A percentile compares a stretch with the other conserved stretches of the same genome.
Evolutionary conservation across 2,113 vertebrate genomes (phyloP).

Genomic region (Porphyrio hochstetteri): DNA sequence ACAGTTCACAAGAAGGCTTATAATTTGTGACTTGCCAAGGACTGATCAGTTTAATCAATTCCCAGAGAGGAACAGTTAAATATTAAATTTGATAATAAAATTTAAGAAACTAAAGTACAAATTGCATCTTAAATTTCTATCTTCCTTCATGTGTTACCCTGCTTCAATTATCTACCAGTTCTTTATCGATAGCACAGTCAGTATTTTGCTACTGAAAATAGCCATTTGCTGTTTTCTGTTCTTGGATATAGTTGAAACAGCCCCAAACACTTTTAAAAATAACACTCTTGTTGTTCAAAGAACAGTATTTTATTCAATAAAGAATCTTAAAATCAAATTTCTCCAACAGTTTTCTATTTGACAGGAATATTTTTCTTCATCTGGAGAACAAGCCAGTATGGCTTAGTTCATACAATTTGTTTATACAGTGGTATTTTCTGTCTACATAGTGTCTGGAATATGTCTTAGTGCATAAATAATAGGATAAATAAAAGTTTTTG

Average conservation of each 20-base stretch:
- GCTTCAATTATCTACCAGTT: neutral
- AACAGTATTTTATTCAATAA: neutral
- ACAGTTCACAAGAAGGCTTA: neutral
- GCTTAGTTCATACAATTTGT: constrained; percentile 8
- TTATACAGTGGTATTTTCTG: constrained; percentile 26
- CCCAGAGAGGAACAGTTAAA: neutral
- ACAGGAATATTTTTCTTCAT: constrained; percentile 20
- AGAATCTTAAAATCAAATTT: neutral
- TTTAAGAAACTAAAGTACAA: neutral
- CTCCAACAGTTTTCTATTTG: neutral
- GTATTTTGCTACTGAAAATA: neutral
- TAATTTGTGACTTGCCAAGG: neutral
- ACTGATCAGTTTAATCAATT: neutral
- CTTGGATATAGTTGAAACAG: neutral
- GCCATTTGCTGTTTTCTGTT: neutral
- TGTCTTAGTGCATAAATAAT: constrained; percentile 49
- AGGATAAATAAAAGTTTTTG: constrained; percentile 31
- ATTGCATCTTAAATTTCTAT: neutral
- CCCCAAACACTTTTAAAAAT: neutral
- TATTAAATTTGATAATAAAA: neutral
- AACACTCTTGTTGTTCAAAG: neutral
- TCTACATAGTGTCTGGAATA: constrained; percentile 10
- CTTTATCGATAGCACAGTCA: neutral
- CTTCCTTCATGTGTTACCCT: neutral
- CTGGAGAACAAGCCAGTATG: neutral